Base-by-base conservation (phyloP, 2,888 invertebrate genomes). In the Pristionchus arcanus region DNA sequence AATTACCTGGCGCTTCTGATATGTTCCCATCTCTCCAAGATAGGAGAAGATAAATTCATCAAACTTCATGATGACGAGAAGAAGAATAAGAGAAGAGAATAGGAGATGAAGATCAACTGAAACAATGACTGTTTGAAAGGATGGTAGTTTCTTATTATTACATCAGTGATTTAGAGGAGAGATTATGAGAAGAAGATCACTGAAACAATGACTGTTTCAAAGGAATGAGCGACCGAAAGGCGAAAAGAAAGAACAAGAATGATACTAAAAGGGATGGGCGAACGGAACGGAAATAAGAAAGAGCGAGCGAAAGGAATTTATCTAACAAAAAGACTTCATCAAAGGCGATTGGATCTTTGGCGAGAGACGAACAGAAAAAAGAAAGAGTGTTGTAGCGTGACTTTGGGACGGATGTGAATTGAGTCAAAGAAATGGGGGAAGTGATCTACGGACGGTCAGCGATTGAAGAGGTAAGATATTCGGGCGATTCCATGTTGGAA, bases 11-110 rank as follows among this genome's bases (percentile, higher is more conserved):
- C 68, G 68, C 77, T 89, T 89, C 89, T 89, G 89, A 42, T 92
- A 94, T 86, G 90, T 91, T 63, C 95, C 94, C 92, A 95, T 95
- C 90, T 95, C 95, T 90, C 95, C 95, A 81, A 95, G 68, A 91
- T 95, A 91, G 90, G 92, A 92, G 91, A 93, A 92, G 15, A 95
- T 91, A 37, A 95, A 92, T 77, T 95, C 95, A 91, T 95, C 95
- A 91, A 95, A 95, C 91, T 95, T 95, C 95, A 95, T 95, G 42
- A 3, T 31, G 16, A 49, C 25, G 13, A 59, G 68, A 2, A 3
- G 19, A 15, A 1, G n/a, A 28, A 28, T 25, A 28, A 68, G 42
- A 13, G 68, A 0, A 68, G n/a, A 28, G 68, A 68, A 4, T 31
- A 68, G 0, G 68, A 31, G 28, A 68, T 7, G 31, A 5, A n/a